Conservation (phyloP, 2,888 invertebrate genomes). For the Lithophane ornitopus region DNA sequence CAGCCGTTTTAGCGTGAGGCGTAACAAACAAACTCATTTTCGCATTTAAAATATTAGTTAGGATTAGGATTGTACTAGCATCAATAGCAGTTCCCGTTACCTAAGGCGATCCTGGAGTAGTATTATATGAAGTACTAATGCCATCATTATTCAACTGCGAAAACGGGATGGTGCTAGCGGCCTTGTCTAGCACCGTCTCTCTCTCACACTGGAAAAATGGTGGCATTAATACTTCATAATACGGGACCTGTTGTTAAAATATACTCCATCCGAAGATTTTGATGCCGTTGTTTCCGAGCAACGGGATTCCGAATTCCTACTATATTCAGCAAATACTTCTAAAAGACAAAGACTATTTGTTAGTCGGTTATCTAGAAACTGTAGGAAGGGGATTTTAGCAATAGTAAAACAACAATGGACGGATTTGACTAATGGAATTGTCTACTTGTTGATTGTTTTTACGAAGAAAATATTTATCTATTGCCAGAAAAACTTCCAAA, state of each 20-base stretch:
- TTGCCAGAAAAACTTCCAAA: neutral
- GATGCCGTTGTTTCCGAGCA: conserved; percentile 15
- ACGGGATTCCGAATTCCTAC: conserved; percentile 10
- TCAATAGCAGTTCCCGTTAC: conserved; percentile 3
- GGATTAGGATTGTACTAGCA: neutral
- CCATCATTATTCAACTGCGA: too few species aligned
- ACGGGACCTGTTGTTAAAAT: conserved; percentile 13
- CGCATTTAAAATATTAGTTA: too few species aligned
- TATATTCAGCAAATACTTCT: conserved; percentile 10
- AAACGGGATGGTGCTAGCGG: too few species aligned
- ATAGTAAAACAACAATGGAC: neutral
- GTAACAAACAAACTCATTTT: too few species aligned
- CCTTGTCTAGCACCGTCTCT: too few species aligned
- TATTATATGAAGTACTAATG: too few species aligned
- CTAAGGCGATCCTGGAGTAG: conserved; percentile 6
- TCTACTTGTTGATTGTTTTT: neutral
- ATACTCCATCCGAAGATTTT: conserved; percentile 13
- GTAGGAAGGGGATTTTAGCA: neutral
- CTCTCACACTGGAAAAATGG: too few species aligned
- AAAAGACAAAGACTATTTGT: neutral
- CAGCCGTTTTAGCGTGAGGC: too few species aligned
- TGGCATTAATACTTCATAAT: too few species aligned
- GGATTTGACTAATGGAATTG: neutral
- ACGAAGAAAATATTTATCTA: neutral
- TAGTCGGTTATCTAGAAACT: neutral